Percentiles rank a stretch among this genome's conserved stretches.
These are phyloP conservation scores for Cottus gobio DNA, from an alignment of 2,113 vertebrate species.

Conservation along the genomic window DNA sequence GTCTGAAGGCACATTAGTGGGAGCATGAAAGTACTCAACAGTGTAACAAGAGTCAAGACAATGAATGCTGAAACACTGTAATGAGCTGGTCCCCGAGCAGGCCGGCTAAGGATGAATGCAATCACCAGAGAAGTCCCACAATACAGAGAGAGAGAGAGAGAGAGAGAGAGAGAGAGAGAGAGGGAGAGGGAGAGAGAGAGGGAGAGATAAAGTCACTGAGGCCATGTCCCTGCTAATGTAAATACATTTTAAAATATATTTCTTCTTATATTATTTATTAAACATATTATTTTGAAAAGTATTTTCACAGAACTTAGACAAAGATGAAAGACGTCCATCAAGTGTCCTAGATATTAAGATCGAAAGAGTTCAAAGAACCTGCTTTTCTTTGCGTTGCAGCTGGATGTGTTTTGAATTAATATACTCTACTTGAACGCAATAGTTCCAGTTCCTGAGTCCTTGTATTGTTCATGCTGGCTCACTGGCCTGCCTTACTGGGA, in stretches of 20 bases:
- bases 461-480: not conserved
- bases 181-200: not conserved
- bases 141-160: not conserved
- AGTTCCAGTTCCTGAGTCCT: not conserved
- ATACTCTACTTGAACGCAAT: not conserved
- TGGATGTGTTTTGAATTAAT: not conserved
- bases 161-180: not conserved
- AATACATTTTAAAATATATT: not conserved
- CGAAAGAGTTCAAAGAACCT: not conserved
- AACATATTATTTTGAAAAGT: not conserved
- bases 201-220: not conserved
- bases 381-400: not conserved
- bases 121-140: constrained; percentile 19
- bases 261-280: no score
- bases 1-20: constrained; percentile 50
- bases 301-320: not conserved
- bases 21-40: constrained; percentile 48
- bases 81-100: constrained; percentile 58
- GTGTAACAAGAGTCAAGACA: constrained; percentile 50
- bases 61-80: constrained; percentile 51
- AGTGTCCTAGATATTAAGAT: not conserved
- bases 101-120: constrained; percentile 41
- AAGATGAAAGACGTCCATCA: not conserved
- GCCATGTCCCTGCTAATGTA: not conserved
- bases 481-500: not conserved